These are phyloP conservation scores for Hylia prasina DNA, from an alignment of 2,113 vertebrate genomes.

Conservation along the genomic window DNA sequence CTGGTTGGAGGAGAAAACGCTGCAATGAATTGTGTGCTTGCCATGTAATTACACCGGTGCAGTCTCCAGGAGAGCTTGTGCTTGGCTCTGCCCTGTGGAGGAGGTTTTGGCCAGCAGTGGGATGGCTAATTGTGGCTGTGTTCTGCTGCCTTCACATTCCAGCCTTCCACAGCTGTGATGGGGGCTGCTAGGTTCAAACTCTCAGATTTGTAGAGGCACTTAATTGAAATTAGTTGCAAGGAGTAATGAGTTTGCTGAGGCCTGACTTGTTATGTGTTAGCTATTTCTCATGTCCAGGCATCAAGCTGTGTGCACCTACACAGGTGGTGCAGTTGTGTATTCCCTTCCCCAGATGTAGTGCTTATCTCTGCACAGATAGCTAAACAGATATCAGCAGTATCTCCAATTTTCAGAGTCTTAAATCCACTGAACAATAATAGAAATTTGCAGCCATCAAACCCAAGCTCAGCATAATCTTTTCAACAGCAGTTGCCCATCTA, in stretches of 20 bases:
- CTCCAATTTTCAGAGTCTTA: not conserved
- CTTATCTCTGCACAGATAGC: not conserved
- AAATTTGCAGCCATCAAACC: not conserved
- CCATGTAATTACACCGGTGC: not conserved
- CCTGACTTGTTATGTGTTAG: not conserved
- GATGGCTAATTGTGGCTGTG: not conserved
- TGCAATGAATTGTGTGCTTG: not conserved
- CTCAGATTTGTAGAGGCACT: not conserved
- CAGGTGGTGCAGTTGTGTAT: not conserved
- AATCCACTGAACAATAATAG: not conserved
- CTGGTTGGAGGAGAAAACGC: slow-evolving; percentile 15
- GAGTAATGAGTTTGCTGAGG: not conserved
- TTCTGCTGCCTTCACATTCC: not conserved
- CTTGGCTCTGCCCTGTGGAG: not conserved
- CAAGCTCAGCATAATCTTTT: not conserved
- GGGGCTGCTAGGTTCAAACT: not conserved
- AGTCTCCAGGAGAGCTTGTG: not conserved
- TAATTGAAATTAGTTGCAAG: not conserved
- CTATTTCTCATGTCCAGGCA: not conserved
- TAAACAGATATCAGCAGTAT: not conserved
- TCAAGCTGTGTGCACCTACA: not conserved
- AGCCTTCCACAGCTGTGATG: not conserved
- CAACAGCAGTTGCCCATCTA: not conserved
- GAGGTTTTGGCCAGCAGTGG: not conserved
- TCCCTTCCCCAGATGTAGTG: not conserved